Base-by-base conservation (phyloP, 2,113 vertebrate genomes). In the Cryptomyrus ogoouensis region DNA sequence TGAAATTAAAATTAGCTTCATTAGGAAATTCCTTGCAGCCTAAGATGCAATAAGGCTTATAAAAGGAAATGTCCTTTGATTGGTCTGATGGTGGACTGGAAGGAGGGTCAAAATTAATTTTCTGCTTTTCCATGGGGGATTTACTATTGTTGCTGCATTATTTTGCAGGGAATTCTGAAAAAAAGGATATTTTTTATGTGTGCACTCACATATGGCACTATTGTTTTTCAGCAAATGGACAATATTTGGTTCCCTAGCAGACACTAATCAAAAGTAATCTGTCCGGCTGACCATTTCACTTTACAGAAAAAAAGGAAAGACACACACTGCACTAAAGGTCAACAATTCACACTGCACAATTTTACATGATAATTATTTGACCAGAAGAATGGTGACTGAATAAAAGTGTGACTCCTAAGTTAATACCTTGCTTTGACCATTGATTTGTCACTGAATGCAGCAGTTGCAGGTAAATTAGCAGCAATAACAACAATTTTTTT, bases 61-160 rank as follows among this genome's bases (percentile, higher is more conserved):
- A 90, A 92, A 93, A 94, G 92, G 92, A 95, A 94, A 93, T 93
- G 94, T 94, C 91, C 89, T 91, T 92, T 87, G 90, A 87, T 52
- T 88, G 83, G 91, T 91, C 90, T 86, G 94, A 94, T 95, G 95
- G 95, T 95, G 93, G 94, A 94, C 93, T 93, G 93, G 94, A 94
- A 92, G 94, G 94, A 94, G 94, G 94, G 92, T 94, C 93, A 93
- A 92, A 93, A 93, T 91, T 94, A 83, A 95, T 94, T 95, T 94
- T 94, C 93, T 92, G 92, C 91, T 93, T 88, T 46, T 31, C 90
- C 89, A 44, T 83, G 92, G 91, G 88, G 87, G 88, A 93, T 91
- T 93, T 93, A 93, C 86, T 90, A 56, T 92, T 93, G 93, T 83
- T 35, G 1, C 3, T 94, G 93, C 92, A 91, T 91, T 90, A 91